Percentiles rank a stretch among this genome's conserved stretches.
phyloP scores from a whole-genome alignment of 2,797 vertebrate species.

The Microchirus variegatus region DNA sequence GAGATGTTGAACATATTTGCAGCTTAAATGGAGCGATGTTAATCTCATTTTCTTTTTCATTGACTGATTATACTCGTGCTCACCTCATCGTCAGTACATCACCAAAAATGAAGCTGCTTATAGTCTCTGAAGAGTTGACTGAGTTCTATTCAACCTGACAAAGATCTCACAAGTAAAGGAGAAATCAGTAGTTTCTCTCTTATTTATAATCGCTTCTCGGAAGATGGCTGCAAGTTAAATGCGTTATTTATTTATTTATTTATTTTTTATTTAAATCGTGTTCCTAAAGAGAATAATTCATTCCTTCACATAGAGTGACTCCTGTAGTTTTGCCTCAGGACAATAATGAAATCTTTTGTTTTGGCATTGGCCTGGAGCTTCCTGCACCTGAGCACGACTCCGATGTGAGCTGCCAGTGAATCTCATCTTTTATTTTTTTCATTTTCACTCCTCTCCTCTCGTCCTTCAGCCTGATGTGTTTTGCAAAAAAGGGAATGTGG shows the following conservation, averaged over 20 bases:
- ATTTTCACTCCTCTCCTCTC: background rate
- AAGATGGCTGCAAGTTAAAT: slow-evolving; percentile 31
- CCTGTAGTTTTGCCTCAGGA: slow-evolving; percentile 28
- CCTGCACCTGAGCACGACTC: slow-evolving; percentile 15
- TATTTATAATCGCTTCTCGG: slow-evolving; percentile 39
- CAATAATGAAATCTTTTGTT: slow-evolving; percentile 23
- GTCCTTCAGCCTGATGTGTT: background rate
- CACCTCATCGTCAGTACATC: background rate
- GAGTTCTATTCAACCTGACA: slow-evolving; percentile 9
- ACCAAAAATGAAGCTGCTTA: slow-evolving; percentile 1
- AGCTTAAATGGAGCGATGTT: background rate
- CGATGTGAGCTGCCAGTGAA: slow-evolving; percentile 4
- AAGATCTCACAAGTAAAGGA: slow-evolving; percentile 33
- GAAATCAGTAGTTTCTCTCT: slow-evolving; percentile 22
- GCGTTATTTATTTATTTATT: background rate
- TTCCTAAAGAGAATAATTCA: slow-evolving; percentile 20
- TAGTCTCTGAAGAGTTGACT: slow-evolving; percentile 8
- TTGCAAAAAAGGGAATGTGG: background rate
- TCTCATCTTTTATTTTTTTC: slow-evolving; percentile 4
- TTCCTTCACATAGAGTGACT: background rate
- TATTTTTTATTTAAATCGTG: slow-evolving; percentile 11
- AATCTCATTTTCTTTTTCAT: background rate
- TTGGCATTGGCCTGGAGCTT: slow-evolving; percentile 23
- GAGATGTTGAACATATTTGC: background rate
- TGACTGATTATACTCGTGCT: slow-evolving; percentile 5